Evolutionary conservation across 2,113 vertebrate genomes (phyloP), one percentile per base, ranked within the genome.

Genomic region (Ceuthmochares aereus): DNA sequence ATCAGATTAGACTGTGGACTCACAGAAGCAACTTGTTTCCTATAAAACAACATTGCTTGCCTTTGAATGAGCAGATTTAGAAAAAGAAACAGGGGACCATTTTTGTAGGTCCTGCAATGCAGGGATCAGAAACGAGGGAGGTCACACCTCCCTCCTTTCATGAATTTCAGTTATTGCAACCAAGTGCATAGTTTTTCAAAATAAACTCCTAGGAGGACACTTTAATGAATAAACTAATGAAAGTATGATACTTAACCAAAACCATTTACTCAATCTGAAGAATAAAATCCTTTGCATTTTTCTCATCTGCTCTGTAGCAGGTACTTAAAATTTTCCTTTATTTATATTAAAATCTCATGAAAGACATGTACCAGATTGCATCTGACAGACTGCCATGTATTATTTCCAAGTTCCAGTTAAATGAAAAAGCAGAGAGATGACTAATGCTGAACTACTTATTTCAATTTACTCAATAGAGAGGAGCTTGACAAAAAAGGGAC

Each of bases 321-420:
- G 58, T 84, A 84, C 85, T 95, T 95, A 72, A 76, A 79, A 79
- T 94, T 93, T 95, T 93, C 77, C 89, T 94, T 91, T 95, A 84
- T 96, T 97, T 96, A 80, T 94, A 96, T 96, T 93, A 95, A 95
- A 89, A 69, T 89, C 74, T 94, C 94, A 82, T 79, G 95, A 96
- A 93, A 94, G 77, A 94, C 82, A 72, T 49, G 73, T 58, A 93
- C 77, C 93, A 91, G 77, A 89, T 79, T 91, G 84, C 2, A 14
- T 42, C 88, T 93, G 94, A 96, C 74, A 80, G 91, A 37, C 56
- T 88, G 84, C 78, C 82, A 91, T 5, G 70, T 32, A 91, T 56
- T 79, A 85, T 76, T 93, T 91, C 91, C 87, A 95, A 96, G 94
- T 89, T 95, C 93, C 86, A 85, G 89, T 34, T 69, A 94, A 95